Evolutionary conservation across 2,797 vertebrate genomes (phyloP), one percentile per base, ranked within the genome.

Genomic region (Peromyscus nudipes): DNA sequence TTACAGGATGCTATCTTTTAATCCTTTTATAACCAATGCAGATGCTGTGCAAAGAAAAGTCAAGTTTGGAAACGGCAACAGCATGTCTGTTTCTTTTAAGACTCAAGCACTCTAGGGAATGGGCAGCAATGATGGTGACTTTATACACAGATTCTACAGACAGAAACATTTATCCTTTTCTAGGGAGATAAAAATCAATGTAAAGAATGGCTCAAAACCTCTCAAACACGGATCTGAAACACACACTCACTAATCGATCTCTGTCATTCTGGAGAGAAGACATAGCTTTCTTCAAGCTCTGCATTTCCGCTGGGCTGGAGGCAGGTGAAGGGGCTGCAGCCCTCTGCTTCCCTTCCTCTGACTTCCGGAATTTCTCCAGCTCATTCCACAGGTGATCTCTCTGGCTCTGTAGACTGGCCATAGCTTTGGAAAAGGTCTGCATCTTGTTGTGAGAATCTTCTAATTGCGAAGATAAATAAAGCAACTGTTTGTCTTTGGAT

Each of bases 261-360:
- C 99, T 98, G 98, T 99, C 99, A 34, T 99, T 99, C 97, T 99
- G 99, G 92, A 99, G 98, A 64, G 99, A 99, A 73, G 99, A 99
- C 79, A 99, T 98, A 1, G 99, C 99, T 12, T 99, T 99, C 98
- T 99, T 99, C 96, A 99, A 99, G 60, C 99, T 99, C 98, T 99
- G 99, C 86, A 99, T 99, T 98, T 99, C 99, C 0, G 98, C 98
- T 1, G 95, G 94, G 89, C 95, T 82, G 34, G 96, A 90, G 21
- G n/a, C 97, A 40, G 97, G 89, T 76, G 97, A 25, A 52, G 83
- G 85, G 80, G 98, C 97, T 25, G 96, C 95, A 57, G 97, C 98
- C 49, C 95, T 97, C 10, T 98, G 96, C 96, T 98, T 99, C 84
- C 23, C 95, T 94, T 91, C 98, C 98, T 90, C 98, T 60, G 43